These are phyloP conservation scores for Ethmia dodecea DNA, from an alignment of 2,888 invertebrate species.

Conservation along the genomic window DNA sequence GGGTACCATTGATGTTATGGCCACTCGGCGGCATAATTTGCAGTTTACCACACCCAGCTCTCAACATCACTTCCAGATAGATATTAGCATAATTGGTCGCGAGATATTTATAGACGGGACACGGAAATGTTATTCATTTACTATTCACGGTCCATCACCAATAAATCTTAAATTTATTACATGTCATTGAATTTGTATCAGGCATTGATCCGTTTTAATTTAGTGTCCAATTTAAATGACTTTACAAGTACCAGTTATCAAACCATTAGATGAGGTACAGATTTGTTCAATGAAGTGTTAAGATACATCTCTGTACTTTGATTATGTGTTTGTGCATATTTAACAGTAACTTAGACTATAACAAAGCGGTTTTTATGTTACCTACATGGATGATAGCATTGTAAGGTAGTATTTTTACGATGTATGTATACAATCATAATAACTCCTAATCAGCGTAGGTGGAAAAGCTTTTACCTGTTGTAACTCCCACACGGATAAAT, in stretches of 20 bases:
- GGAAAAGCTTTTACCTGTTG: no score
- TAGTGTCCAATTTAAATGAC: constrained; percentile 1
- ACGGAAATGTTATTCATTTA: constrained; percentile 47
- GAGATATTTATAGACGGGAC: constrained; percentile 62
- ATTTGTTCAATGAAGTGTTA: no score
- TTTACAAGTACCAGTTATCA: constrained; percentile 9
- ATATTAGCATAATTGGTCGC: constrained; percentile 42
- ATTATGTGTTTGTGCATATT: no score
- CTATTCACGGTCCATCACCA: constrained; percentile 12
- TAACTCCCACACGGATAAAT: no score
- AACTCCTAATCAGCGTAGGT: no score
- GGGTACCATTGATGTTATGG: not conserved
- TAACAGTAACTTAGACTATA: no score
- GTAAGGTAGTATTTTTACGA: no score
- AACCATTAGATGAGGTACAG: no score
- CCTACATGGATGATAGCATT: no score
- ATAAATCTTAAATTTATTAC: constrained; percentile 11
- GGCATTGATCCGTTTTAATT: constrained; percentile 24
- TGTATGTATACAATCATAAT: no score
- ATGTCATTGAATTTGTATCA: constrained; percentile 21
- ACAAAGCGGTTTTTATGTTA: no score
- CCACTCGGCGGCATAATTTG: constrained; percentile 1
- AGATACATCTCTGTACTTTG: no score
- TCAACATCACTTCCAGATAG: constrained; percentile 28
- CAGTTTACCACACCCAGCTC: constrained; percentile 45